These are phyloP conservation scores for Sialis lutaria DNA, from an alignment of 2,888 invertebrate species.

Conservation along the genomic window DNA sequence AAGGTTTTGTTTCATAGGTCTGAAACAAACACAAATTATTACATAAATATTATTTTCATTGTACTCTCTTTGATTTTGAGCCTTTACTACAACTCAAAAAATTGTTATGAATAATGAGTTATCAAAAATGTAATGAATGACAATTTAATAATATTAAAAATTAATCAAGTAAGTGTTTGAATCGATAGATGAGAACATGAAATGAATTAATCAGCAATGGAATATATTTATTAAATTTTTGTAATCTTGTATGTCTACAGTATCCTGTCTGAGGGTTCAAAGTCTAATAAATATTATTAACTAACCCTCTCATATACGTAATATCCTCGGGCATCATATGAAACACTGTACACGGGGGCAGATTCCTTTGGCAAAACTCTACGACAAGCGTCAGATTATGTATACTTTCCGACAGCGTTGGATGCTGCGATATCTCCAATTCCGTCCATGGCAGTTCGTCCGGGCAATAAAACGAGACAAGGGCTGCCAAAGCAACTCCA, in stretches of 20 bases:
- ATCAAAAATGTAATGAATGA: too few species aligned
- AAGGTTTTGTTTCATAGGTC: conserved; percentile 81
- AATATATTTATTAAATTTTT: too few species aligned
- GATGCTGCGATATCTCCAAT: conserved; percentile 40
- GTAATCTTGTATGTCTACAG: too few species aligned
- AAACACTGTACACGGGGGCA: conserved; percentile 70
- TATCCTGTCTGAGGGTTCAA: too few species aligned
- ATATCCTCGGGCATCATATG: conserved; percentile 93
- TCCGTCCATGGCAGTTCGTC: conserved; percentile 56
- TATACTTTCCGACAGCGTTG: conserved; percentile 74
- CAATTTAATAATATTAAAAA: too few species aligned
- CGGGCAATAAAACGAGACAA: conserved; percentile 84
- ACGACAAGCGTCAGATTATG: conserved; percentile 80
- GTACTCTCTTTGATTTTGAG: not conserved
- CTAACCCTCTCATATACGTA: conserved; percentile 77
- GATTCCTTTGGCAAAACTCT: conserved; percentile 67
- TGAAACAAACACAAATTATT: conserved; percentile 25
- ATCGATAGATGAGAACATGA: too few species aligned
- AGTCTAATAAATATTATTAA: too few species aligned
- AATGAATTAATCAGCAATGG: too few species aligned
- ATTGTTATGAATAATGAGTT: too few species aligned
- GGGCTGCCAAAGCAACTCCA: conserved; percentile 72
- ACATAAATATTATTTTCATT: not conserved
- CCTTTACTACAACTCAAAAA: too few species aligned
- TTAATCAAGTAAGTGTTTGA: too few species aligned